Evolutionary conservation across 2,888 invertebrate species (phyloP).

Genomic region (Pediacus dermestoides): DNA sequence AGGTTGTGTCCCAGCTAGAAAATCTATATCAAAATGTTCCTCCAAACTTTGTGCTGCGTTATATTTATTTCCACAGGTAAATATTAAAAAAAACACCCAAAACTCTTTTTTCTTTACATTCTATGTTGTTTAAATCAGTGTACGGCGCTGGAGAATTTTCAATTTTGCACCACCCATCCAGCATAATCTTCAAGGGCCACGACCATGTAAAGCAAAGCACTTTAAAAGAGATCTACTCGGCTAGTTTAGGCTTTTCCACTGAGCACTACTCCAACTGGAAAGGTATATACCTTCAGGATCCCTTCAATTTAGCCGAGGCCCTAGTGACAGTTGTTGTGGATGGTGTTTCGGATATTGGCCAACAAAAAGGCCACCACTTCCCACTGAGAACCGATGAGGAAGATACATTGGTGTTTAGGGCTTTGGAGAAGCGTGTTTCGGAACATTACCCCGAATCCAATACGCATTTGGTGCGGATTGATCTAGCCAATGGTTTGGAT

Average conservation of each 20-base stretch:
- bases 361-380: conserved; percentile 54
- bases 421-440: conserved; percentile 56
- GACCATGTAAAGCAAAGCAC: conserved; percentile 61
- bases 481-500: conserved; percentile 60
- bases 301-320: conserved; percentile 71
- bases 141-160: conserved; percentile 65
- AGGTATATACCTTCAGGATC: conserved; percentile 65
- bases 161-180: conserved; percentile 65
- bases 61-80: conserved; percentile 4
- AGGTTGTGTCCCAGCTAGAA: conserved; percentile 7
- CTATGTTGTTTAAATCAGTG: no score
- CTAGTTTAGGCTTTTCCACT: conserved; percentile 69
- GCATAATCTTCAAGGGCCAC: conserved; percentile 65
- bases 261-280: conserved; percentile 67
- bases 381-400: conserved; percentile 60
- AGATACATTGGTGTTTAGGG: conserved; percentile 60
- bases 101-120: conserved; percentile 24
- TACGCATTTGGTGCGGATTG: conserved; percentile 62
- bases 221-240: conserved; percentile 68
- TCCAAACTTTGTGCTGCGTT: not conserved
- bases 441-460: conserved; percentile 60
- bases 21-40: conserved; percentile 2
- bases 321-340: conserved; percentile 67
- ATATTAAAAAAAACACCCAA: not conserved
- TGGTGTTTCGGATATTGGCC: conserved; percentile 59